These are phyloP conservation scores for Pelochelys cantorii DNA, from an alignment of 2,797 vertebrate species.

Conservation along the genomic window DNA sequence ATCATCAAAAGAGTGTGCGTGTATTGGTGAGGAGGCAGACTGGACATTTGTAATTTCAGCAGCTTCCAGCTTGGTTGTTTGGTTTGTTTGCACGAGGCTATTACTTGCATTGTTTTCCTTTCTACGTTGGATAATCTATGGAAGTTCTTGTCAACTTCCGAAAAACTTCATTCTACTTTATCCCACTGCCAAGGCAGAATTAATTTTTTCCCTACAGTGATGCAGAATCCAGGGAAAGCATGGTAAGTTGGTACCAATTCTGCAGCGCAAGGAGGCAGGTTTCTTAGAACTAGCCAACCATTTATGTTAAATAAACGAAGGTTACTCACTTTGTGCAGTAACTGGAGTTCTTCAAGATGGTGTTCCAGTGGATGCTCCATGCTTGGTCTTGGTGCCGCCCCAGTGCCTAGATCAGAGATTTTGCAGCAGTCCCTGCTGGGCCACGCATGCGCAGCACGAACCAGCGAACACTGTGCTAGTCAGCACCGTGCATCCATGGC, in stretches of 20 bases:
- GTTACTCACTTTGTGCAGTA: no score
- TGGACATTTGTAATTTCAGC: slow-evolving; percentile 32
- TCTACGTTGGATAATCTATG: neutral
- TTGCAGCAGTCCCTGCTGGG: no score
- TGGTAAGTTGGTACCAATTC: neutral
- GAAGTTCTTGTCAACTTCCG: neutral
- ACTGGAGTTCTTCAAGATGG: no score
- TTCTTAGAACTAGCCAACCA: neutral
- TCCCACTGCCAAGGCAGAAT: slow-evolving; percentile 18
- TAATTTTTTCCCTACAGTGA: neutral
- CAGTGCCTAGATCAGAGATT: no score
- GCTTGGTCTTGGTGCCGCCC: no score
- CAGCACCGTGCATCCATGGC: no score
- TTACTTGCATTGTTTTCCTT: neutral
- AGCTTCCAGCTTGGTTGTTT: slow-evolving; percentile 18
- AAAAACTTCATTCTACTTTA: neutral
- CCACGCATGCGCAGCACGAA: no score
- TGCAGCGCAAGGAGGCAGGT: neutral
- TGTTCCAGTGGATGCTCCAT: no score
- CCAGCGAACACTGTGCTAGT: no score
- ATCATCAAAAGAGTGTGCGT: slow-evolving; percentile 47
- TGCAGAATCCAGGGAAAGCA: neutral
- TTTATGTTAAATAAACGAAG: neutral
- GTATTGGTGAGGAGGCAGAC: slow-evolving; percentile 37
- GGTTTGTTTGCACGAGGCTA: neutral